Evolutionary conservation across 2,888 invertebrate species (phyloP).

Genomic region (Drosophila subsilvestris): DNA sequence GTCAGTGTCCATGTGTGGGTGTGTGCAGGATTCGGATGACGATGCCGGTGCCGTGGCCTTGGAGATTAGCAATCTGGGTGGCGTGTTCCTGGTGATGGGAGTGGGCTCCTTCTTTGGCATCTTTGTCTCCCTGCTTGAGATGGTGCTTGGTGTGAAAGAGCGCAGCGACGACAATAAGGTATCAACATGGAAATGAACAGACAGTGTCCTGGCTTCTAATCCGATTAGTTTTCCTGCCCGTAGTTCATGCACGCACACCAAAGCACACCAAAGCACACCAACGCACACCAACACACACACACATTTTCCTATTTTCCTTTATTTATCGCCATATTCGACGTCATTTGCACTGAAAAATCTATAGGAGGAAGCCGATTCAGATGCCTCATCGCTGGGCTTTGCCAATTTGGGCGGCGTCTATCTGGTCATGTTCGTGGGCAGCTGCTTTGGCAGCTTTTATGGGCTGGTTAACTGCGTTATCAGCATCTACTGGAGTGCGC

Average conservation of each 20-base stretch:
- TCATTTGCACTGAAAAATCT: slow-evolving; percentile 34
- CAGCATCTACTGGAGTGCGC: slow-evolving; percentile 75
- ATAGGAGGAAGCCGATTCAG: slow-evolving; percentile 69
- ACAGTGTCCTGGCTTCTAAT: slow-evolving; percentile 21
- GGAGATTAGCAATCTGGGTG: slow-evolving; percentile 88
- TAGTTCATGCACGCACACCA: slow-evolving; percentile 27
- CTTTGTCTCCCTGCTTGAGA: slow-evolving; percentile 81
- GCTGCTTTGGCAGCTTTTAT: slow-evolving; percentile 81
- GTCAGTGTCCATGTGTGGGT: slow-evolving; percentile 48
- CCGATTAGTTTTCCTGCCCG: slow-evolving; percentile 56
- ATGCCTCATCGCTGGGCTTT: slow-evolving; percentile 86
- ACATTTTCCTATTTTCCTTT: slow-evolving; percentile 8
- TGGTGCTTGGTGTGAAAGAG: slow-evolving; percentile 82
- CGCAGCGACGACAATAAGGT: slow-evolving; percentile 82
- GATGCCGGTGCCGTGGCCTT: slow-evolving; percentile 84
- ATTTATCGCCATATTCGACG: slow-evolving; percentile 33
- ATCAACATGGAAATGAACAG: slow-evolving; percentile 37
- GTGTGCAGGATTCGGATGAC: slow-evolving; percentile 75
- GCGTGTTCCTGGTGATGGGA: slow-evolving; percentile 87
- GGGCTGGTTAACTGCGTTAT: slow-evolving; percentile 82
- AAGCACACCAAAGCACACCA: not conserved
- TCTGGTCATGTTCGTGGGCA: slow-evolving; percentile 86
- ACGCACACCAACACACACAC: slow-evolving; percentile 3
- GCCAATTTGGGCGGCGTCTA: slow-evolving; percentile 88
- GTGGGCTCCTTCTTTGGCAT: slow-evolving; percentile 84